phyloP scores from a whole-genome alignment of 1,140 invertebrate species.

The Marisa cornuarietis region DNA sequence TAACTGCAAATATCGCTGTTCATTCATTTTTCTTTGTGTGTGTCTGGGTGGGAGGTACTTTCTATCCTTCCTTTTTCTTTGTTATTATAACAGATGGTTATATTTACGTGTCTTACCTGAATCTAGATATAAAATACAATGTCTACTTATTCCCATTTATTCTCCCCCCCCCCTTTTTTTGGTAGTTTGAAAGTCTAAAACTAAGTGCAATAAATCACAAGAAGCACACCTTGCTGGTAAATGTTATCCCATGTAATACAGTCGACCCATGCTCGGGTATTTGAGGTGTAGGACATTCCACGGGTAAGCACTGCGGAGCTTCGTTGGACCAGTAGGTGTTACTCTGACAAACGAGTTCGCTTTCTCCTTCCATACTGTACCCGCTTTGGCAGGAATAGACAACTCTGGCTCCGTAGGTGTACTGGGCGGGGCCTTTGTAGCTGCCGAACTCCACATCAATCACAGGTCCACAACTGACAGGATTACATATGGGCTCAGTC shows the following conservation, averaged over 20 bases:
- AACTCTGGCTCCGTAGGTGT: slow-evolving; percentile 45
- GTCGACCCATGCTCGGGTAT: slow-evolving; percentile 69
- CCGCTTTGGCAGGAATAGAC: slow-evolving; percentile 71
- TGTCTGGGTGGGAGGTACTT: no score
- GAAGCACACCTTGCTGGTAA: slow-evolving; percentile 16
- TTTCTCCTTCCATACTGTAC: slow-evolving; percentile 35
- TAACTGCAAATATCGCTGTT: no score
- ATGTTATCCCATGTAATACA: background rate
- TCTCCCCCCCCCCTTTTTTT: no score
- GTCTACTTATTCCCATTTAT: no score
- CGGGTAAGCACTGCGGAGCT: slow-evolving; percentile 39
- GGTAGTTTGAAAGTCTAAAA: no score
- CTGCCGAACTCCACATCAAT: slow-evolving; percentile 50
- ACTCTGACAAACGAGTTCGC: slow-evolving; percentile 40
- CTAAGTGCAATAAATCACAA: background rate
- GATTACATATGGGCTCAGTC: slow-evolving; percentile 57
- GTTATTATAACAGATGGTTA: no score
- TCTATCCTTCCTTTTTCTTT: no score
- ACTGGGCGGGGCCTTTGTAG: slow-evolving; percentile 30
- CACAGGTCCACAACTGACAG: slow-evolving; percentile 43
- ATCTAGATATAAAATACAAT: no score
- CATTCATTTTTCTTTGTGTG: no score
- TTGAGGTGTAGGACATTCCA: slow-evolving; percentile 51
- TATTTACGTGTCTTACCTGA: no score
- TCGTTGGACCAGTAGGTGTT: slow-evolving; percentile 56